Percentiles rank a stretch among this genome's conserved stretches.
phyloP scores from a whole-genome alignment of 1,140 invertebrate genomes.

The Scaptodrosophila lebanonensis region DNA sequence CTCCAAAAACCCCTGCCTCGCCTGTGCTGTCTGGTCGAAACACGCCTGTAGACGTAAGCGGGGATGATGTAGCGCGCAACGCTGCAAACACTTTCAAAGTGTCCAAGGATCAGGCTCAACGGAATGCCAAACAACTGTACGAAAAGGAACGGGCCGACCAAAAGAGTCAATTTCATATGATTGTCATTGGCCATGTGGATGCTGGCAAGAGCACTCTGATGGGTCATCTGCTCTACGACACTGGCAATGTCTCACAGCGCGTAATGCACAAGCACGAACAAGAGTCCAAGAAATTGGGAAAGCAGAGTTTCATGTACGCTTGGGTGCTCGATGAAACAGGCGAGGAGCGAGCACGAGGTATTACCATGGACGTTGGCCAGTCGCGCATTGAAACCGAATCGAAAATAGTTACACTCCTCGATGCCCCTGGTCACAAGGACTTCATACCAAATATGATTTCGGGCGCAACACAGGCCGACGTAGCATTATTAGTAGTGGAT shows the following conservation, averaged over 20 bases:
- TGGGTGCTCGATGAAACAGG: slow-evolving; percentile 99
- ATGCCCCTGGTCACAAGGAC: slow-evolving; percentile 98
- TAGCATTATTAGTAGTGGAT: slow-evolving; percentile 96
- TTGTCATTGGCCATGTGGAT: slow-evolving; percentile 99
- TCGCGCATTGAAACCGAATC: slow-evolving; percentile 94
- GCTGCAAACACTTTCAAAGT: slow-evolving; percentile 47
- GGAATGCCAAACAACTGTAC: slow-evolving; percentile 79
- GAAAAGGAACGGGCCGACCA: slow-evolving; percentile 84
- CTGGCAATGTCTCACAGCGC: slow-evolving; percentile 93
- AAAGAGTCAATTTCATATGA: slow-evolving; percentile 94
- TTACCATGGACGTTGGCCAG: slow-evolving; percentile 98
- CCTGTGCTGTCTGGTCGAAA: slow-evolving; percentile 80
- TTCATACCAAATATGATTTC: slow-evolving; percentile 99
- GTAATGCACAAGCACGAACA: slow-evolving; percentile 98
- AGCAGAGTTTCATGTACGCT: slow-evolving; percentile 98
- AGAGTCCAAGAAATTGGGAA: slow-evolving; percentile 98
- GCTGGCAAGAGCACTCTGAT: slow-evolving; percentile 99
- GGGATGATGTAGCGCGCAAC: slow-evolving; percentile 25
- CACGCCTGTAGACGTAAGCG: slow-evolving; percentile 69
- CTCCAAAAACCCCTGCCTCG: slow-evolving; percentile 77
- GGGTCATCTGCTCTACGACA: slow-evolving; percentile 93
- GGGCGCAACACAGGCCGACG: slow-evolving; percentile 97
- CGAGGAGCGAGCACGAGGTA: slow-evolving; percentile 92
- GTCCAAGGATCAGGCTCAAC: slow-evolving; percentile 66
- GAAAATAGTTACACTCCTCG: slow-evolving; percentile 89